Evolutionary conservation across 2,113 vertebrate genomes (phyloP), one percentile per base, ranked within the genome.

Genomic region (Microcebus tavaratra): DNA sequence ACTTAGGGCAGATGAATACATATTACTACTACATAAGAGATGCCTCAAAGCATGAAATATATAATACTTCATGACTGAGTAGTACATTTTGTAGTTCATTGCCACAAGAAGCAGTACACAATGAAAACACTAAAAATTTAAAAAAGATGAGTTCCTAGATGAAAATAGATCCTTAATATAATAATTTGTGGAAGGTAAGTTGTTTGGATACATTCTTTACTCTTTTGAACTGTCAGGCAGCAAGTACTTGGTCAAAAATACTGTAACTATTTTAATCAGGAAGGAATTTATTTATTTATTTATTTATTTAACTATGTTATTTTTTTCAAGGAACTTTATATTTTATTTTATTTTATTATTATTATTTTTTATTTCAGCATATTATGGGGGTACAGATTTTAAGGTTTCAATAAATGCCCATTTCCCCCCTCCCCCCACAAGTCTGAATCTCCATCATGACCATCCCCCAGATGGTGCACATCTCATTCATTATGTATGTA

Each of bases 111-210:
- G 21, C 59, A 53, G 23, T 63, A 84, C 17, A 68, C 34, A 72
- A 72, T 72, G 36, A 81, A 94, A 95, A 90, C 57, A 94, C 34
- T 68, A 87, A 92, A 42, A 59, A n/a, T 29, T 75, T 78, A 18
- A 48, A 94, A 92, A 90, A 50, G 31, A 42, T 61, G 6, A 93
- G 50, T 59, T 96, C 57, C 6, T 84, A 70, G 36, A 27, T 14
- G 4, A 27, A 92, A 92, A 73, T 36, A 75, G 53, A 81, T 36
- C 9, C 23, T 94, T 80, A 55, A 27, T 59, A 73, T 80, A 70
- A 27, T 59, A 73, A 92, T 63, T n/a, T 86, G 59, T 53, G 42
- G 50, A 45, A 75, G 7, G 67, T 80, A 9, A 96, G 80, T 85
- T 89, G 5, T 53, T 94, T 80, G n/a, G 59, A 59, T 34, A 1